Conservation (phyloP, 2,113 vertebrate species). For the Periophthalmus modestus region DNA sequence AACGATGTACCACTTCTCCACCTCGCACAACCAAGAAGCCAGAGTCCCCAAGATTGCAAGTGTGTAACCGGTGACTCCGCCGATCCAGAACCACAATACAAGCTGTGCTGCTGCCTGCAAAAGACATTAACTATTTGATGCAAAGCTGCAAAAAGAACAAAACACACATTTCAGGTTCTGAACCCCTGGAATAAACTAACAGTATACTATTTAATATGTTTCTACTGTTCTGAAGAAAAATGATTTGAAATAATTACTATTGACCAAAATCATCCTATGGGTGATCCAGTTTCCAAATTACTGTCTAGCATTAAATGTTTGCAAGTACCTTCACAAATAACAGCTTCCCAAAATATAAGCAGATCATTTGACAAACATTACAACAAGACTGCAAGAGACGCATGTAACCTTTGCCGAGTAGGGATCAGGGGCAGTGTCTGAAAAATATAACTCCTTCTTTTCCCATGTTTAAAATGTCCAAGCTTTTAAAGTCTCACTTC, state of each 20-base stretch:
- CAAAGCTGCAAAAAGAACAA: neutral
- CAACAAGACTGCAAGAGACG: neutral
- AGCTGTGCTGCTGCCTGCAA: slow-evolving; percentile 93
- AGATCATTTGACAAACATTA: slow-evolving; percentile 37
- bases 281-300: too few relatives aligned
- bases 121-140: neutral
- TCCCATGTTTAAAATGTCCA: slow-evolving; percentile 25
- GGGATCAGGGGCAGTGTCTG: slow-evolving; percentile 20
- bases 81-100: slow-evolving; percentile 92
- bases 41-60: slow-evolving; percentile 95
- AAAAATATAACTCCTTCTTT: slow-evolving; percentile 31
- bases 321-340: slow-evolving; percentile 32
- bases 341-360: slow-evolving; percentile 56
- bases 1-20: slow-evolving; percentile 95
- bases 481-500: slow-evolving; percentile 27
- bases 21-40: slow-evolving; percentile 95
- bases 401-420: slow-evolving; percentile 13
- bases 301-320: neutral
- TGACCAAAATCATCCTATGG: too few relatives aligned
- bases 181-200: too few relatives aligned
- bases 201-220: neutral
- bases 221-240: neutral
- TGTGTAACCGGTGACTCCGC: slow-evolving; percentile 90
- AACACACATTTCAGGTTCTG: too few relatives aligned
- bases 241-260: too few relatives aligned